A percentile compares a stretch with the other conserved stretches of the same genome.
phyloP scores from a whole-genome alignment of 2,113 vertebrate genomes.

The Sorex fumeus region DNA sequence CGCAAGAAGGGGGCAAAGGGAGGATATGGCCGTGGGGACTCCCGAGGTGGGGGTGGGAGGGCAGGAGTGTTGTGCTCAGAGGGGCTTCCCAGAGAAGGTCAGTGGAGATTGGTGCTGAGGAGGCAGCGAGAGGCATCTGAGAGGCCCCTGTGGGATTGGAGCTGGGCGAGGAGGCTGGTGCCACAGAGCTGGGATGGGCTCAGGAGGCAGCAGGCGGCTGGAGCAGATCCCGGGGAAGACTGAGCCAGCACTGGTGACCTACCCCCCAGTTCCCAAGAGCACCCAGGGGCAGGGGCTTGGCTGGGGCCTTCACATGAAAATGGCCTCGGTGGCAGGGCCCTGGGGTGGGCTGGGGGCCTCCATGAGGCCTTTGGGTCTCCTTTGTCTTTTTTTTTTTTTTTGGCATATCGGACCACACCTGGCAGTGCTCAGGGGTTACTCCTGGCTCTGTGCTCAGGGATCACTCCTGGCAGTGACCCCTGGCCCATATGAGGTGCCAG shows the following conservation, averaged over 20 bases:
- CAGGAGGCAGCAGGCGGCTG: background rate
- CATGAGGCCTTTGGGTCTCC: background rate
- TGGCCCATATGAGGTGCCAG: no score
- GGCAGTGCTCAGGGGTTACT: no score
- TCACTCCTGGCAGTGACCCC: no score
- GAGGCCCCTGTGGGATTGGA: background rate
- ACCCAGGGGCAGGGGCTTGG: background rate
- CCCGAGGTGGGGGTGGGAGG: no score
- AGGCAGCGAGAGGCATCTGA: background rate
- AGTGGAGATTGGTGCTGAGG: background rate
- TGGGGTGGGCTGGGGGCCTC: background rate
- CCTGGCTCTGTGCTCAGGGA: no score
- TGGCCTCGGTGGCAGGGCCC: background rate
- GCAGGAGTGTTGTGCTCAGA: no score
- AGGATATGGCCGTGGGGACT: no score
- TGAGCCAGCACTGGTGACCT: fast-evolving
- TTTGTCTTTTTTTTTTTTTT: no score
- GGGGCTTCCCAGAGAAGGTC: background rate
- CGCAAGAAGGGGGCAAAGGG: no score
- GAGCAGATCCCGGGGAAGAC: fast-evolving
- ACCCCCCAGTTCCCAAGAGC: fast-evolving
- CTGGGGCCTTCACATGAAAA: background rate
- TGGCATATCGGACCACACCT: no score
- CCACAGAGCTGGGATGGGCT: background rate
- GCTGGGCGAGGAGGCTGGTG: background rate